Base-by-base conservation (phyloP, 2,797 vertebrate species). In the Lacerta bilineata region DNA sequence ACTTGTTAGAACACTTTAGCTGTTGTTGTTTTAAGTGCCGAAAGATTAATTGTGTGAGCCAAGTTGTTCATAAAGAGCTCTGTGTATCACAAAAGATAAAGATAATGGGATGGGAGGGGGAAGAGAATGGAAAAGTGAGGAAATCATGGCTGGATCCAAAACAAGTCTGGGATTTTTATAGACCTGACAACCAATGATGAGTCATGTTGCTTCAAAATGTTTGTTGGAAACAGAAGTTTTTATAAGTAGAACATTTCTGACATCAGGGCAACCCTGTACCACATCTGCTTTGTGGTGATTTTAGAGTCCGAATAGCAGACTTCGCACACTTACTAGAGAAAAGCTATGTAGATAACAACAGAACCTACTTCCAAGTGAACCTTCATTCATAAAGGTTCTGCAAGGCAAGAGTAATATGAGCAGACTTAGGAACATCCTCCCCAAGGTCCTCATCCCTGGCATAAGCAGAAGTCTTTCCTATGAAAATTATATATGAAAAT, bases 141-240 rank as follows among this genome's bases (percentile, higher is more conserved):
- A 46, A 55, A 83, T 46, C 88, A 86, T 3, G 75, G 0, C 11
- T 55, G 8, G 1, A 66, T 8, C 20, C 43, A 88, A 81, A 93
- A 71, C 68, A 69, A 59, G 15, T 2, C 25, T 90, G 27, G 88
- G 89, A 91, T 4, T 80, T 80, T 25, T 41, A 46, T 36, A 87
- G 3, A 0, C 0, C 23, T 76, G 7, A 69, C 33, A 82, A 75
- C 50, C 2, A 71, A 2, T 46, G 69, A 75, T 69, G 10, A 68
- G 7, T 8, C 29, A 66, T 76, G 59, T 33, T 43, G 66, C 15
- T 9, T 76, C 41, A 43, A 25, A 27, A 18, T 76, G 39, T 27
- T 29, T 46, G 13, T 27, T 8, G 27, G 25, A 36, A 20, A 72
- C 5, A 20, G 18, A 2, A 50, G 7, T 36, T 43, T 17, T 17